These are phyloP conservation scores for Anguilla anguilla DNA, from an alignment of 2,797 vertebrate species.

Conservation along the genomic window DNA sequence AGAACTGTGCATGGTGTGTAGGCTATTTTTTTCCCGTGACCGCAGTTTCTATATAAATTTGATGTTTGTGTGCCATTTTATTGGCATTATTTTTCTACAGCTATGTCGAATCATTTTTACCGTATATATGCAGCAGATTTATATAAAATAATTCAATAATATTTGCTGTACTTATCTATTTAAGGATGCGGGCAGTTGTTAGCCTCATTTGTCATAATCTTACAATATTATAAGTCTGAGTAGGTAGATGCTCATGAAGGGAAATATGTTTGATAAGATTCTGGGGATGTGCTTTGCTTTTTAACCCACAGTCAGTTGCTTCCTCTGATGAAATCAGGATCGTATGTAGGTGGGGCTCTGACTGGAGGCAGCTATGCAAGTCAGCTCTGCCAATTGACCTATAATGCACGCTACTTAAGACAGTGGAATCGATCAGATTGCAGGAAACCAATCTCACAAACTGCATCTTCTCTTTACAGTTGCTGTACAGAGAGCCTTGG, in stretches of 20 bases:
- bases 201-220: not conserved
- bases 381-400: not conserved
- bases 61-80: not conserved
- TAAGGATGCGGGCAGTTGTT: not conserved
- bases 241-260: not conserved
- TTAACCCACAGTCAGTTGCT: not conserved
- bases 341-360: not conserved
- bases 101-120: not conserved
- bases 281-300: not conserved
- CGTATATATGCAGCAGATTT: not conserved
- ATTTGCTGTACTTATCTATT: not conserved
- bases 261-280: not conserved
- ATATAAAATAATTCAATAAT: not conserved
- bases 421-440: not conserved
- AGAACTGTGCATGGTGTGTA: not conserved
- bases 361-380: not conserved
- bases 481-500: not conserved
- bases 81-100: constrained; percentile 8
- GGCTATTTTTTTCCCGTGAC: not conserved
- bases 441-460: constrained; percentile 8
- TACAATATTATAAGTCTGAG: not conserved
- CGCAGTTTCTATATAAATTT: not conserved
- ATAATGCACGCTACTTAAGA: constrained; percentile 8
- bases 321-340: not conserved
- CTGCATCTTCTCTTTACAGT: not conserved